Evolutionary conservation across 2,797 vertebrate genomes (phyloP), one percentile per base, ranked within the genome.

Genomic region (Micrastur ruficollis): DNA sequence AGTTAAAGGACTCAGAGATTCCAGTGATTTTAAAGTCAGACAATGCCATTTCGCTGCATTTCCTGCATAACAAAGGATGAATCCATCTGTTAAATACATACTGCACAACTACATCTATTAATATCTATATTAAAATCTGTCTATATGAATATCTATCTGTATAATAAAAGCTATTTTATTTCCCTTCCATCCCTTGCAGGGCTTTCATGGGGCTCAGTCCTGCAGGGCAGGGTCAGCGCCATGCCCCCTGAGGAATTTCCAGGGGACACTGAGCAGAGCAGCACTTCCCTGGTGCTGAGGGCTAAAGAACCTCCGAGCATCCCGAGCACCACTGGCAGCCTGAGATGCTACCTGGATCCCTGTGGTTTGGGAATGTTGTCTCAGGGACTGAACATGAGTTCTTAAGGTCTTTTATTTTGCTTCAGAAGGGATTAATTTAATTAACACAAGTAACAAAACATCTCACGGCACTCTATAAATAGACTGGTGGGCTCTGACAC

Each of bases 381-480:
- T 73, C 66, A 84, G 72, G 31, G 29, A 49, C 47, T 67, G 55
- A 82, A 78, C 3, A 18, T 26, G 40, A 95, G 71, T 71, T 68
- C 70, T 81, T 59, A 19, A 49, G n/a, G 26, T 53, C 47, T 85
- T 71, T 65, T 49, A 11, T 40, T 93, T 68, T 65, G 44, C 79
- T 82, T 89, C 61, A 78, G 61, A 65, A 86, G 71, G 68, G 59
- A 91, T 94, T 93, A 91, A 93, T 93, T 88, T 62, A 91, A 95
- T 91, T 90, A 95, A 82, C 15, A 22, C 88, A 49, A 81, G 82
- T 65, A 83, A 80, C 50, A 59, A 68, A 93, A 46, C 56, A 47
- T 78, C 92, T 90, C 95, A 47, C 9, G 7, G 62, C 65, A 32
- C 81, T 86, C 93, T 90, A 96, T 89, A 96, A 93, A 97, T 97